Conservation (phyloP, 2,113 vertebrate genomes). For the Poeciliopsis retropinna region DNA sequence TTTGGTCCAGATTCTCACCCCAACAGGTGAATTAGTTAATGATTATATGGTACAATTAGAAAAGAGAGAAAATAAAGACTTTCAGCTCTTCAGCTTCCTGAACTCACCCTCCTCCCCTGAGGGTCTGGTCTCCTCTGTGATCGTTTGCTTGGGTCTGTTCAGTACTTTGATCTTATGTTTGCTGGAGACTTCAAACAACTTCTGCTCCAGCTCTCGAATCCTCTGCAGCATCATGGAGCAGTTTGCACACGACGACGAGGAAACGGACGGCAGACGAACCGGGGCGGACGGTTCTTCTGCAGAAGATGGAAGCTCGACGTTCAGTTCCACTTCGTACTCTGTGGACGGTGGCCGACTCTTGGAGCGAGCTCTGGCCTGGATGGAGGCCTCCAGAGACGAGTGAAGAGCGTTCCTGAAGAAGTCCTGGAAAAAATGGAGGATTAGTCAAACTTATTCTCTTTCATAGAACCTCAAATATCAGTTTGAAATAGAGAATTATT, state of each 20-base stretch:
- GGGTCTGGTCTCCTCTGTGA: no score
- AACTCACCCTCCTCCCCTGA: slow-evolving; percentile 2
- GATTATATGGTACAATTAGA: no score
- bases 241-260: background rate
- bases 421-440: slow-evolving; percentile 7
- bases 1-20: no score
- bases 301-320: background rate
- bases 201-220: slow-evolving; percentile 15
- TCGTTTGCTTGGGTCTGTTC: no score
- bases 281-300: background rate
- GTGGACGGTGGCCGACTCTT: background rate
- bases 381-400: slow-evolving; percentile 27
- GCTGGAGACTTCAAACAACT: background rate
- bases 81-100: background rate
- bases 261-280: no score
- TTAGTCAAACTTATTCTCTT: background rate
- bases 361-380: background rate
- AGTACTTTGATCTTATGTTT: background rate
- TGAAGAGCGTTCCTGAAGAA: slow-evolving; percentile 31
- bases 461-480: no score
- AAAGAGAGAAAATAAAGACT: no score
- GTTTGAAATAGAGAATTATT: no score
- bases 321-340: background rate
- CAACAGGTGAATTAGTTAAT: no score
- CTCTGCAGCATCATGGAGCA: slow-evolving; percentile 14